Evolutionary conservation across 2,113 vertebrate species (phyloP), one percentile per base, ranked within the genome.

Genomic region (Aegotheles bennettii): DNA sequence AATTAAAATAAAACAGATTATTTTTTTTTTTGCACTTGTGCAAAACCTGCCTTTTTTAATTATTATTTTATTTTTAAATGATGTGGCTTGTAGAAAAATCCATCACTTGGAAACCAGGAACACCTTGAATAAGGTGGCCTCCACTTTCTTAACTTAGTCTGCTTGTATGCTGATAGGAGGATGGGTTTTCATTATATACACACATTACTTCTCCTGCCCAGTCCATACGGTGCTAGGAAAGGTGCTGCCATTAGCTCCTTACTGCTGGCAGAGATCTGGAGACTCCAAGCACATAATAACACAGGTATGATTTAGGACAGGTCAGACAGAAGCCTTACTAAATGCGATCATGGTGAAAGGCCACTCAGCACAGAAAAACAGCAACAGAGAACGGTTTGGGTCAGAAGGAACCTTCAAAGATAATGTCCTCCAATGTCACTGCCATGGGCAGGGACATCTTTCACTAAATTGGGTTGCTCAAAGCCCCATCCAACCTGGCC

Each of bases 81-180:
- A 45, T 33, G 26, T 11, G 15, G 16, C n/a, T 64, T 56, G 40
- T 59, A 64, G 38, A 56, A 86, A 84, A 63, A 38, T 25, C 26
- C 0, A 0, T 29, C 20, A 12, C 54, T 77, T 5, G 0, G 29
- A 65, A 67, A 8, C 31, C 3, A 1, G 35, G 14, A 89, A 54
- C 0, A 0, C 47, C 13, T 70, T 59, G 16, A 53, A 65, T 60
- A 31, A 51, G 13, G 10, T 15, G 13, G 18, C 33, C 16, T 73
- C 29, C 64, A 0, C 40, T 36, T 64, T 20, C 28, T 40, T 10
- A 42, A 16, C 60, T 60, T 59, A 56, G 50, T 28, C 47, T 50
- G 15, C 33, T 81, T 45, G 23, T 56, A 24, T 31, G 16, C 12
- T 74, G 71, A 60, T 16, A 40, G 63, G 31, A 78, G 29, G 16